Evolutionary conservation across 2,797 vertebrate species (phyloP).

Genomic region (Siniperca scherzeri): DNA sequence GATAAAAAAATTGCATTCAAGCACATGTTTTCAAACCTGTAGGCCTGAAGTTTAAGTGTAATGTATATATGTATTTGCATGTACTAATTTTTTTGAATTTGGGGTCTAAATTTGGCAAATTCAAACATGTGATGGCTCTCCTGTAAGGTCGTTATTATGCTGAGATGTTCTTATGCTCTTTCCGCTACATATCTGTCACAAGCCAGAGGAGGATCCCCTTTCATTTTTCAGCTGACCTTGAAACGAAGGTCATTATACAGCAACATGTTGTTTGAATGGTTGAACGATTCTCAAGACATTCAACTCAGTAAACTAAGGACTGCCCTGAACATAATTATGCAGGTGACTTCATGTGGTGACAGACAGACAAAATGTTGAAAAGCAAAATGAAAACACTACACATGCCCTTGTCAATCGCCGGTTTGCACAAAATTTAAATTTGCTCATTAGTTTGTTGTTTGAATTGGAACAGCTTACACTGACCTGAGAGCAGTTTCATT

Average conservation of each 20-base stretch:
- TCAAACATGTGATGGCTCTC: conserved; percentile 17
- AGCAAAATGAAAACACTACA: conserved; percentile 48
- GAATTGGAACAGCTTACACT: conserved; percentile 17
- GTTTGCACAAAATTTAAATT: conserved; percentile 16
- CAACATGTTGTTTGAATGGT: conserved; percentile 44
- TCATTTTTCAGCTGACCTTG: conserved; percentile 73
- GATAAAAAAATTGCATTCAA: background rate
- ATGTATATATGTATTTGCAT: background rate
- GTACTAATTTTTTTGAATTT: background rate
- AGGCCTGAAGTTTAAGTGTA: background rate
- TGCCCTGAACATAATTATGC: conserved; percentile 31
- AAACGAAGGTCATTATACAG: conserved; percentile 56
- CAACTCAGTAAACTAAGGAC: conserved; percentile 40
- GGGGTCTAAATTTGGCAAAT: conserved; percentile 31
- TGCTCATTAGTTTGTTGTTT: conserved; percentile 44
- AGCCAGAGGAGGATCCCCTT: conserved; percentile 57
- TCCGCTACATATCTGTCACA: conserved; percentile 46
- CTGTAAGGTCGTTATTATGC: conserved; percentile 22
- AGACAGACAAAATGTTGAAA: conserved; percentile 36
- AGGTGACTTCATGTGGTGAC: conserved; percentile 42
- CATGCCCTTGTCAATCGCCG: conserved; percentile 70
- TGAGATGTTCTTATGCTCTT: conserved; percentile 54
- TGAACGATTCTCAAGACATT: conserved; percentile 43
- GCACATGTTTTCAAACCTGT: background rate
- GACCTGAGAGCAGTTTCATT: conserved; percentile 21